Base-by-base conservation (phyloP, 2,797 vertebrate species). In the Myiotriccus ornatus region DNA sequence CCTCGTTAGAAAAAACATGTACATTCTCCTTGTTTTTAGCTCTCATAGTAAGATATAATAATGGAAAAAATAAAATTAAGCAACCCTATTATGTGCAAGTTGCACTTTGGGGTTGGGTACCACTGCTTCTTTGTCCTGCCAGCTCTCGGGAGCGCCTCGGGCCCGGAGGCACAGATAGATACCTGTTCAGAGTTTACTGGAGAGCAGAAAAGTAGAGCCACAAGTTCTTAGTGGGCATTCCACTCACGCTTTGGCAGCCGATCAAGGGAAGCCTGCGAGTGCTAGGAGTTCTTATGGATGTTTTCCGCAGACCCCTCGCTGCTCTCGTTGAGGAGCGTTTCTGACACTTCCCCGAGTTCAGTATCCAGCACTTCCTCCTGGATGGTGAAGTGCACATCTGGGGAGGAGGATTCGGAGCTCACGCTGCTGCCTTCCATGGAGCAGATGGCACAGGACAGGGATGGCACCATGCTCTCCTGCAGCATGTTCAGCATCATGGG, bases 351-450 rank as follows among this genome's bases (percentile, higher is more conserved):
- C 84, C 93, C 98, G 10, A 97, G 94, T 37, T 98, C 98, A 11
- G 97, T 95, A 37, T 99, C 98, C 12, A 98, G 97, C 90, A 98
- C 98, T 92, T 98, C 98, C 95, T 99, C 99, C 97, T 99, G 98
- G 78, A 99, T 99, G 90, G 99, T 98, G 94, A 99, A 92, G 92
- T 98, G 99, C 71, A 98, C 97, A 1, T 99, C 99, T n/a, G 98
- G 98, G n/a, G 98, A 98, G 27, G 99, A 99, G 94, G 99, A 99
- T 89, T 99, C 98, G 0, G 99, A 99, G 94, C 99, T 99, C 78
- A 99, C 91, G 7, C 99, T 99, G 97, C 98, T 99, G 65, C 99
- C 98, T 95, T 99, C 99, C 97, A 98, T 97, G 3, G 98, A 98
- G 97, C 99, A 99, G 85, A 99, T 97, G 47, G 98, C 98, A 4